These are phyloP conservation scores for Desoria tigrina DNA, from an alignment of 2,888 invertebrate genomes.

Conservation along the genomic window DNA sequence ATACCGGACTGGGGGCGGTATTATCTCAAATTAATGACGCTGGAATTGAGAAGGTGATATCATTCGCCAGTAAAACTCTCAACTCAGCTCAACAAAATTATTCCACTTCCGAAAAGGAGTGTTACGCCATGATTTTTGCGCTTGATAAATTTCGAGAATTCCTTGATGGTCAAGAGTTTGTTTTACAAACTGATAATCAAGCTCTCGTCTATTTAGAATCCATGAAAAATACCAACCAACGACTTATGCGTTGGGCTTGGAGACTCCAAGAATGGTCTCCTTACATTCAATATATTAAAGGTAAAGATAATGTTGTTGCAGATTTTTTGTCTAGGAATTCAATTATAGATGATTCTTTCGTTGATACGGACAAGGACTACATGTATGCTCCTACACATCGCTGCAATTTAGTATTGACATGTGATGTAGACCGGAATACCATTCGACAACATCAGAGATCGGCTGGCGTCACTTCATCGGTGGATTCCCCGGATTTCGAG, in stretches of 20 bases:
- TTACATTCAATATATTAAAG: slow-evolving; percentile 7
- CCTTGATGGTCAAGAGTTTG: slow-evolving; percentile 20
- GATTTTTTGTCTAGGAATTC: slow-evolving; percentile 23
- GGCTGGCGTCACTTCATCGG: neutral
- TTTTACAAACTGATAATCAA: slow-evolving; percentile 8
- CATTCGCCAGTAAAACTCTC: slow-evolving; percentile 10
- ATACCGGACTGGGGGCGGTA: neutral
- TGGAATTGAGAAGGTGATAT: neutral
- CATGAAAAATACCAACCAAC: slow-evolving; percentile 12
- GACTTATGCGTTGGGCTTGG: slow-evolving; percentile 25
- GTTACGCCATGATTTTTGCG: slow-evolving; percentile 1
- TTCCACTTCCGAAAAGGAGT: neutral
- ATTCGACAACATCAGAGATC: neutral
- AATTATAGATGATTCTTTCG: neutral
- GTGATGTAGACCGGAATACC: neutral
- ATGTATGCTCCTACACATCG: slow-evolving; percentile 7
- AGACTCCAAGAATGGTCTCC: slow-evolving; percentile 22
- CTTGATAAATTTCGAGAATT: slow-evolving; percentile 9
- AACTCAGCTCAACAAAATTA: slow-evolving; percentile 11
- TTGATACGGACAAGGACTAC: neutral
- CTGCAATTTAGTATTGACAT: neutral
- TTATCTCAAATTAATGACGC: slow-evolving; percentile 6
- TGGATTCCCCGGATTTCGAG: neutral
- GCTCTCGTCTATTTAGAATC: slow-evolving; percentile 16
- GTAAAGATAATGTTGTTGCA: slow-evolving; percentile 18